Evolutionary conservation across 2,797 vertebrate species (phyloP).

Genomic region (Enteromius fasciolatus): DNA sequence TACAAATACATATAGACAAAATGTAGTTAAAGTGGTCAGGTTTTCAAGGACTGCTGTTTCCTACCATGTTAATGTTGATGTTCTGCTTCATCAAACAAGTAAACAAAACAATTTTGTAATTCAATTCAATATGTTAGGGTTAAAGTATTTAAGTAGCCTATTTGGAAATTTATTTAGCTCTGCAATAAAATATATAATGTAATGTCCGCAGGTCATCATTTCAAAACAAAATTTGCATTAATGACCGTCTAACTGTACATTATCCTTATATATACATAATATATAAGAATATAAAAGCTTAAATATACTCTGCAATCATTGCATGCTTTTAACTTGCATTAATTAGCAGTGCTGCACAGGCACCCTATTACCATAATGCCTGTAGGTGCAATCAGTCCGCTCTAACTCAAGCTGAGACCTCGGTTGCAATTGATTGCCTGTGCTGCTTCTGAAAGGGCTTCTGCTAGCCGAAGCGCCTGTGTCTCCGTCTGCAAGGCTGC

Average conservation of each 20-base stretch:
- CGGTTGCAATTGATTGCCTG: conserved; percentile 81
- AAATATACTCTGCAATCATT: conserved; percentile 49
- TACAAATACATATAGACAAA: background rate
- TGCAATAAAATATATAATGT: background rate
- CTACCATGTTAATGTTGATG: background rate
- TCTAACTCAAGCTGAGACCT: conserved; percentile 78
- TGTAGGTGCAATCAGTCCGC: conserved; percentile 76
- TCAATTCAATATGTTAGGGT: background rate
- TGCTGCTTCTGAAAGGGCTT: conserved; percentile 77
- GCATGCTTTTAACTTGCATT: conserved; percentile 66
- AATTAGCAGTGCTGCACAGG: conserved; percentile 75
- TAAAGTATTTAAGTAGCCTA: background rate
- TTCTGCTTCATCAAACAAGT: background rate
- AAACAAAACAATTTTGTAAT: background rate
- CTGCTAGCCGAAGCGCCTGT: conserved; percentile 58
- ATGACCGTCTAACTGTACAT: background rate
- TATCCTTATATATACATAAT: background rate
- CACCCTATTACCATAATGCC: conserved; percentile 77
- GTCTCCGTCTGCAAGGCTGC: conserved; percentile 58
- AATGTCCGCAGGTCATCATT: background rate
- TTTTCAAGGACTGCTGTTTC: background rate
- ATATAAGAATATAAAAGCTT: conserved; percentile 32
- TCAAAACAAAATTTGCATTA: background rate
- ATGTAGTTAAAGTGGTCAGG: background rate
- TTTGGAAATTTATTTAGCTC: background rate